A percentile compares a stretch with the other conserved stretches of the same genome.
Conservation (phyloP, 1,140 invertebrate species). For the Cyphomyrmex costatus region DNA sequence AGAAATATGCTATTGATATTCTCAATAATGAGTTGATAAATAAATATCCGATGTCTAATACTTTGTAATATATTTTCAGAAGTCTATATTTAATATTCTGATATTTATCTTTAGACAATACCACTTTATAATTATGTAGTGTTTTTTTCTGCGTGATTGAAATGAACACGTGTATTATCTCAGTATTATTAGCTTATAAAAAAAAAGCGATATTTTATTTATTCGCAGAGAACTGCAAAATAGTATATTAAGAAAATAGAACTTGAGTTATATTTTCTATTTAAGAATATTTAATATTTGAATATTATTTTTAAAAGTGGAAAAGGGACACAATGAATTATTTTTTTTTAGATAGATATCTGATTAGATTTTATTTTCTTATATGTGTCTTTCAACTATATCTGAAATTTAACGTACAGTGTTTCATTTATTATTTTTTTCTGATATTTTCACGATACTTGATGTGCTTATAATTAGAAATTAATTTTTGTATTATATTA, state of each 20-base stretch:
- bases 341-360: not conserved
- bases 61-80: slow-evolving; percentile 10
- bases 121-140: slow-evolving; percentile 28
- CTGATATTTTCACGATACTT: not conserved
- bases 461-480: not conserved
- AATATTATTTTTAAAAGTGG: not conserved
- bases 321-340: not conserved
- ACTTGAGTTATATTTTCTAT: not conserved
- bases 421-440: not conserved
- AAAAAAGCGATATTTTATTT: slow-evolving; percentile 25
- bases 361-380: not conserved
- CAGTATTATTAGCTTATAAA: not conserved
- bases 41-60: not conserved
- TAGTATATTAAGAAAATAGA: not conserved
- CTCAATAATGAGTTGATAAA: not conserved
- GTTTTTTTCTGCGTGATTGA: slow-evolving; percentile 6
- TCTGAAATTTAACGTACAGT: not conserved
- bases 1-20: slow-evolving; percentile 47
- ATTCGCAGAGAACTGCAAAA: not conserved
- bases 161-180: slow-evolving; percentile 7
- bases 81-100: slow-evolving; percentile 4
- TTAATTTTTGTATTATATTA: not conserved
- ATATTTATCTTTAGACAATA: slow-evolving; percentile 4
- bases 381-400: not conserved
- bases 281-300: not conserved